Evolutionary conservation across 2,888 invertebrate genomes (phyloP).

Genomic region (Polyommatus icarus): DNA sequence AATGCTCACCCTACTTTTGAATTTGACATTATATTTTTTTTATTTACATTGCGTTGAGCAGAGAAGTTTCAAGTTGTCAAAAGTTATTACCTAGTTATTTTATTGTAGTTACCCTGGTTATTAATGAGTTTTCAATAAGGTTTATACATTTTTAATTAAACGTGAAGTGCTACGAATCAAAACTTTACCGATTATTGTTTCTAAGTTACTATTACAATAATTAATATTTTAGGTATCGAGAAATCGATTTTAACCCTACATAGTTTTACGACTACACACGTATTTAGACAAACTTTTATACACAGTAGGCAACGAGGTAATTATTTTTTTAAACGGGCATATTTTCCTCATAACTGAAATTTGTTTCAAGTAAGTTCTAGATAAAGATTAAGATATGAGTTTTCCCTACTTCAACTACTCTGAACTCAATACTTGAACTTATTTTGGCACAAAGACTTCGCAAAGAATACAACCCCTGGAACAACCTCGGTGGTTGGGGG

Average conservation of each 20-base stretch:
- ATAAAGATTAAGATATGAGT: neutral
- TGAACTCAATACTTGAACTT: neutral
- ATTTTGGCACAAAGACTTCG: neutral
- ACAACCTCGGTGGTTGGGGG: constrained; percentile 63
- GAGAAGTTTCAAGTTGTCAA: neutral
- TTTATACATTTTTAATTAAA: neutral
- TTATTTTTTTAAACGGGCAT: neutral
- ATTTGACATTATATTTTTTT: constrained; percentile 7
- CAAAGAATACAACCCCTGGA: constrained; percentile 51
- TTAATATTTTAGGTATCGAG: neutral
- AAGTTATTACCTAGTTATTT: neutral
- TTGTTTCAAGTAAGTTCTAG: neutral
- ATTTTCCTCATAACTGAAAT: neutral
- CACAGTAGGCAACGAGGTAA: neutral
- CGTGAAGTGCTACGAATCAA: neutral
- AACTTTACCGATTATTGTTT: neutral
- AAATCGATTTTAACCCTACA: neutral
- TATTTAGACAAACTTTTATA: neutral
- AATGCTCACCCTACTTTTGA: constrained; percentile 4
- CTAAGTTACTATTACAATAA: neutral
- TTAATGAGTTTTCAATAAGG: neutral
- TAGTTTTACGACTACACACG: neutral
- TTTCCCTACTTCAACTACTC: neutral
- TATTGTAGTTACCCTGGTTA: neutral
- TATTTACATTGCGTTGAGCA: neutral